Conservation (phyloP, 2,113 vertebrate species). For the Isurus oxyrinchus region DNA sequence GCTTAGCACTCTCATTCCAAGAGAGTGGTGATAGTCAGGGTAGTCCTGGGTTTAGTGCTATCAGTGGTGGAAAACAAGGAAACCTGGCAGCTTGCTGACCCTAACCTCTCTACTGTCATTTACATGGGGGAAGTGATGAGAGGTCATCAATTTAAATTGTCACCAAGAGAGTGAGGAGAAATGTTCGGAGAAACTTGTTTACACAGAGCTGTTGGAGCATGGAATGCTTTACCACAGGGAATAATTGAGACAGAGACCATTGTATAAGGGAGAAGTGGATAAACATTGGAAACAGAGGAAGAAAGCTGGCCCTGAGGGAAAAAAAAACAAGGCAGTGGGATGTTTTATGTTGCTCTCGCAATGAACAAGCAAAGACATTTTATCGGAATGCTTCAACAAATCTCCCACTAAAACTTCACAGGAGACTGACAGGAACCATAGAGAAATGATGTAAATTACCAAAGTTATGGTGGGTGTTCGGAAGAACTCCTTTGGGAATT, state of each 20-base stretch:
- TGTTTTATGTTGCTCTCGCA: neutral
- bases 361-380: neutral
- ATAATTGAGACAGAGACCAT: neutral
- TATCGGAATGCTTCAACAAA: neutral
- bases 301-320: neutral
- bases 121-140: neutral
- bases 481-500: neutral
- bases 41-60: neutral
- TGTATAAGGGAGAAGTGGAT: neutral
- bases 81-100: neutral
- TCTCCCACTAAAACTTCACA: neutral
- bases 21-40: neutral
- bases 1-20: neutral
- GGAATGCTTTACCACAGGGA: neutral
- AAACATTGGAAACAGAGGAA: neutral
- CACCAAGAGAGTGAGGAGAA: neutral
- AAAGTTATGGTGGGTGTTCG: neutral
- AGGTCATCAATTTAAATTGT: slow-evolving; percentile 1
- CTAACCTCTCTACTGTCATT: neutral
- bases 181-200: neutral
- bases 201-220: slow-evolving; percentile 3
- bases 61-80: neutral
- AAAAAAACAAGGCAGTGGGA: neutral
- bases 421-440: neutral
- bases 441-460: neutral